phyloP scores from a whole-genome alignment of 1,140 invertebrate species.

The Drosophila mauritiana region DNA sequence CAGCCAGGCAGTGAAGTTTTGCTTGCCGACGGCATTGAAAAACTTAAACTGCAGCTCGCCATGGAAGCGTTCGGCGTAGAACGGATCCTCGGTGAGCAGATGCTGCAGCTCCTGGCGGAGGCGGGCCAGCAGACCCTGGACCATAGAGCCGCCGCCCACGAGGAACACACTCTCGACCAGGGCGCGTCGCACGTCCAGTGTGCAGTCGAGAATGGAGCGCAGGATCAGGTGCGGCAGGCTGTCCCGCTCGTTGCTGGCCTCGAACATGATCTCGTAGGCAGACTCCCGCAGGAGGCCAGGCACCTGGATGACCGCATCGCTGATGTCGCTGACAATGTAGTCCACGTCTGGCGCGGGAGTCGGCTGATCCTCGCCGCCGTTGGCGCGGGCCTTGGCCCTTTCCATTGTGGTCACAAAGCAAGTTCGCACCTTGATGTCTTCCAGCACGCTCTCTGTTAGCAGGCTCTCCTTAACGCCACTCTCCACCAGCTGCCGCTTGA shows the following conservation, averaged over 20 bases:
- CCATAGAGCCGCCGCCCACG: constrained; percentile 93
- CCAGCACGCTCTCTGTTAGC: constrained; percentile 86
- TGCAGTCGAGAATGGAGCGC: constrained; percentile 91
- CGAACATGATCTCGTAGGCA: constrained; percentile 93
- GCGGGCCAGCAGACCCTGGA: constrained; percentile 91
- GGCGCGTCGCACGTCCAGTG: constrained; percentile 89
- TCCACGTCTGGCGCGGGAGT: constrained; percentile 87
- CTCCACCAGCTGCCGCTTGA: constrained; percentile 84
- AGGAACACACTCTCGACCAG: constrained; percentile 93
- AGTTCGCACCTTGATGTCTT: constrained; percentile 90
- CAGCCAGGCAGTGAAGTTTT: constrained; percentile 94
- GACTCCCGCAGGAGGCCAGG: constrained; percentile 91
- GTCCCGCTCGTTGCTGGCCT: constrained; percentile 92
- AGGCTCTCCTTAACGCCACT: constrained; percentile 85
- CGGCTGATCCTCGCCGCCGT: constrained; percentile 85
- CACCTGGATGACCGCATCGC: constrained; percentile 87
- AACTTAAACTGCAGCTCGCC: constrained; percentile 88
- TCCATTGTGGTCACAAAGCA: constrained; percentile 93
- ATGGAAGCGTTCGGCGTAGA: constrained; percentile 87
- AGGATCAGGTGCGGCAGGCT: constrained; percentile 93
- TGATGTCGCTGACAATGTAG: constrained; percentile 89
- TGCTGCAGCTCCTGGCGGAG: constrained; percentile 90
- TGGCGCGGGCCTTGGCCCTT: constrained; percentile 87
- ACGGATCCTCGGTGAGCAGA: constrained; percentile 86
- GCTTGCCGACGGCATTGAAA: constrained; percentile 91